These are phyloP conservation scores for Amphibalanus amphitrite DNA, from an alignment of 1,140 invertebrate genomes.

Conservation along the genomic window DNA sequence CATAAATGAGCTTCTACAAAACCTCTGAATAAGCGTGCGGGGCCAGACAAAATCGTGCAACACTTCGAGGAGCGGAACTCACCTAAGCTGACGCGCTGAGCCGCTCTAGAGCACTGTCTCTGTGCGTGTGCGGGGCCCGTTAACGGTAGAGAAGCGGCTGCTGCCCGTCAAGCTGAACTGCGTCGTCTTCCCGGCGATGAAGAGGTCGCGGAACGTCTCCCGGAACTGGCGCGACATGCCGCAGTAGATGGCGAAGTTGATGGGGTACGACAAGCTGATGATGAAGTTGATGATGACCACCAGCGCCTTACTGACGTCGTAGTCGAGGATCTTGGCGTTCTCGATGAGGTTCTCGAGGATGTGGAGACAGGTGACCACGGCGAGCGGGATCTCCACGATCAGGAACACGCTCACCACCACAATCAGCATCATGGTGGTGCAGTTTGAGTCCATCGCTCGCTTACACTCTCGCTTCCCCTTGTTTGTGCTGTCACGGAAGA, in stretches of 20 bases:
- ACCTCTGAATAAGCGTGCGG: too few relatives aligned
- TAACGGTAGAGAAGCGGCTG: background rate
- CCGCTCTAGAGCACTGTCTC: too few relatives aligned
- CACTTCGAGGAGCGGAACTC: too few relatives aligned
- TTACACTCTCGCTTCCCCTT: conserved; percentile 55
- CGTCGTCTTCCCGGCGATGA: conserved; percentile 39
- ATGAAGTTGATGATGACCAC: conserved; percentile 80
- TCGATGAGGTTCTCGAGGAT: conserved; percentile 58
- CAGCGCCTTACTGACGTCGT: conserved; percentile 58
- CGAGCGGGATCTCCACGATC: conserved; percentile 73
- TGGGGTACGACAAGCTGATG: conserved; percentile 74
- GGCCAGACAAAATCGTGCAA: too few relatives aligned
- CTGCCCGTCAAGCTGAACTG: background rate
- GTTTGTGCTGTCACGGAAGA: conserved; percentile 42
- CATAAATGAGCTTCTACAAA: too few relatives aligned
- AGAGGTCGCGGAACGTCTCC: conserved; percentile 80
- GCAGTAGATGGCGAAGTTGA: conserved; percentile 91
- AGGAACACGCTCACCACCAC: conserved; percentile 83
- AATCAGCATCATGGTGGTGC: conserved; percentile 87
- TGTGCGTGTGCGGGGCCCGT: background rate
- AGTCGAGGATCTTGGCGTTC: conserved; percentile 42
- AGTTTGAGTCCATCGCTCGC: conserved; percentile 62
- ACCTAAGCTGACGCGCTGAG: too few relatives aligned
- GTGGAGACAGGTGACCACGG: conserved; percentile 66
- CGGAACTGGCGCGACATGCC: conserved; percentile 85